Base-by-base conservation (phyloP, 2,888 invertebrate genomes). In the Stenchaetothrips biformis region DNA sequence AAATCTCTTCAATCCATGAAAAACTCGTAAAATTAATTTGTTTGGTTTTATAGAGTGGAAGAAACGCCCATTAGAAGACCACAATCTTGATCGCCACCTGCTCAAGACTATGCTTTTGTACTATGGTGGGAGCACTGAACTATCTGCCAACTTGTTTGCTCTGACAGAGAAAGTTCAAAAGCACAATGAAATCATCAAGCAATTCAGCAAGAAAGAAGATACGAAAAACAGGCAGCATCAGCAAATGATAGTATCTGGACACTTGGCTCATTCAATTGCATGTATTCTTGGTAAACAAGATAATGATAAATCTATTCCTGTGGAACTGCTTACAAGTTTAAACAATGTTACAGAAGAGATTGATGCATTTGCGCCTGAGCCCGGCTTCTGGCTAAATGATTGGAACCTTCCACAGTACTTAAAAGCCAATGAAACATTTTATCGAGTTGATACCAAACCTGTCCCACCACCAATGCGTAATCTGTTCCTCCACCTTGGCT, bases 321-420 rank as follows among this genome's bases (percentile, higher is more conserved):
- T 25, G 11, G 67, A 74, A 3, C 25, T 74, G 25, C 25, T 74
- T 25, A 25, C 25, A 7, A 74, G 25, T 7, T 37, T 37, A 37
- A 25, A 8, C 21, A 21, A 74, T 74, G 25, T 11, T 21, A 21
- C 25, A 74, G 25, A 11, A 25, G 67, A 74, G 37, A 37, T 37
- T 37, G 37, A 37, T 37, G 37, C 37, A 74, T 74, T 74, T 74
- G 21, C 67, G 2, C 67, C 67, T 7, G 67, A 74, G 11, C 67
- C 67, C 11, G 25, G 21, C 67, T 74, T 74, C 25, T 74, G 67
- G 67, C 67, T 74, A 3, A 74, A 74, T 74, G 67, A 74, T 11
- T 74, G 67, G 67, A 25, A 74, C 67, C 25, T 74, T 11, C 67
- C 67, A 3, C 67, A 74, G 25, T 74, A 74, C 25, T 74, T 74